Evolutionary conservation across 2,888 invertebrate genomes (phyloP), one percentile per base, ranked within the genome.

Genomic region (Lasioglossum calceatum): DNA sequence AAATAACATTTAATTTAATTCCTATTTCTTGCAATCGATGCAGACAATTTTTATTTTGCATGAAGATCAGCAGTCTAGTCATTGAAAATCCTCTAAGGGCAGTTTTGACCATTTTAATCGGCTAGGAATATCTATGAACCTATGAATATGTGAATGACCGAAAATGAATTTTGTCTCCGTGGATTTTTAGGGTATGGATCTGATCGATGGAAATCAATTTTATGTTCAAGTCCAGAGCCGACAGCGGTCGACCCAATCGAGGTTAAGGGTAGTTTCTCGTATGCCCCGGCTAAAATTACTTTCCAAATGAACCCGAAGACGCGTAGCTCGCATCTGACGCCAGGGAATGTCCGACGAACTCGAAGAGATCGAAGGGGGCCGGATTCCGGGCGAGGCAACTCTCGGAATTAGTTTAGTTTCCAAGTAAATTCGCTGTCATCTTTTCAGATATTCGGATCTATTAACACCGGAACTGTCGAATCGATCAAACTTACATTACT

Each of bases 211-310:
- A 74, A 61, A 84, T 84, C 70, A 61, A 78, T 83, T 71, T 61
- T n/a, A 54, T n/a, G 19, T 4, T 70, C 19, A 54, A 54, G 23
- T 16, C 5, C 27, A 61, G 54, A 4, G 8, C 2, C 32, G 67
- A 78, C 58, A 77, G 47, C 27, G 27, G 10, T 61, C 19, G 39
- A 32, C 8, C 23, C 36, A 27, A 75, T 78, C 58, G 74, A 16
- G 71, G 61, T 85, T 83, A 75, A 75, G 74, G 42, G n/a, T 79
- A 23, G 75, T 39, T 27, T 42, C 75, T 42, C 47, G 74, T 58
- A 32, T 27, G 32, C 19, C 71, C 58, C 42, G 39, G 47, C 39
- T 70, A 50, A 83, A 83, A 83, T 85, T 85, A 74, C 83, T 50
- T 71, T 70, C 70, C 47, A 16, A 67, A 74, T 19, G 70, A 77